phyloP scores from a whole-genome alignment of 1,140 invertebrate species.

The Bursaphelenchus mucronatus region DNA sequence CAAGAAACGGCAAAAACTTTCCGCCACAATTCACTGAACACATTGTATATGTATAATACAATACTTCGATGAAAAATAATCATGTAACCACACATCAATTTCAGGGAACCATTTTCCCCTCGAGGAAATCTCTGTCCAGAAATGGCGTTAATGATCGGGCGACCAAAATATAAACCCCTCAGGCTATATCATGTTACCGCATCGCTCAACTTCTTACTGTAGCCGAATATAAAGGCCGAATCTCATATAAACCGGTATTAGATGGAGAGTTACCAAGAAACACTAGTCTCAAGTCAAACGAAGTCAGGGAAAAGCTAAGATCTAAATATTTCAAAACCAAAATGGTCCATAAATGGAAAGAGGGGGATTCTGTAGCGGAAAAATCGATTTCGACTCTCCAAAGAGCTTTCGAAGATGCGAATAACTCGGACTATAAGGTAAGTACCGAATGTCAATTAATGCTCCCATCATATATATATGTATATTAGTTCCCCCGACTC shows the following conservation, averaged over 20 bases:
- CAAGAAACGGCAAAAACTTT: too few species aligned
- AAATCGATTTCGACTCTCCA: constrained; percentile 23
- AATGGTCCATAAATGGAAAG: constrained; percentile 4
- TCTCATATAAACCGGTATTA: constrained; percentile 47
- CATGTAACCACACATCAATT: not conserved
- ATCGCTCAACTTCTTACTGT: constrained; percentile 47
- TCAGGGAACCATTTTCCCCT: constrained; percentile 52
- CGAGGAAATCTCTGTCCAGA: constrained; percentile 45
- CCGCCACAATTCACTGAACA: too few species aligned
- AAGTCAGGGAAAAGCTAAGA: constrained; percentile 36
- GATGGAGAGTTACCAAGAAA: constrained; percentile 32
- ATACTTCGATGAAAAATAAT: not conserved
- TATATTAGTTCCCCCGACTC: constrained; percentile 33
- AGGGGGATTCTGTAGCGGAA: not conserved
- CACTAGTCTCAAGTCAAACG: constrained; percentile 38
- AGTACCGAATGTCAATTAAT: not conserved
- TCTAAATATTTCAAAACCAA: constrained; percentile 37
- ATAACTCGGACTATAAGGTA: not conserved
- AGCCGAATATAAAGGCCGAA: constrained; percentile 38
- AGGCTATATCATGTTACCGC: constrained; percentile 42
- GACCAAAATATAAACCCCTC: constrained; percentile 37
- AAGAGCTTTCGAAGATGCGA: constrained; percentile 27
- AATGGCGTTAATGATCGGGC: constrained; percentile 41
- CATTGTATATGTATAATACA: not conserved
- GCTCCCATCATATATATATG: not conserved